phyloP scores from a whole-genome alignment of 2,113 vertebrate genomes.

The Crypturellus undulatus region DNA sequence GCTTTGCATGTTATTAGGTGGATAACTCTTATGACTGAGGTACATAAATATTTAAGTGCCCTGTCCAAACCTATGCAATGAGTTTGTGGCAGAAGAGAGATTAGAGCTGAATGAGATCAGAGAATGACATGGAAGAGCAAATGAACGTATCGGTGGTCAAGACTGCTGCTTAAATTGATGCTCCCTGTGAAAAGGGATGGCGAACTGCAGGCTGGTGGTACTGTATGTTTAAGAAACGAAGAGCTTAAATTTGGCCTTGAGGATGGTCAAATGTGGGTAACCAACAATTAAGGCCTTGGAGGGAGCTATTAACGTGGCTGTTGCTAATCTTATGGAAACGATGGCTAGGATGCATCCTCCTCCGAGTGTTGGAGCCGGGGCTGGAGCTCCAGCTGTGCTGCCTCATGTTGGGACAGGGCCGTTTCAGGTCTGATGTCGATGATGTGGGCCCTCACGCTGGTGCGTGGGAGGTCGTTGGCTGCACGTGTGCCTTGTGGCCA shows the following conservation, averaged over 20 bases:
- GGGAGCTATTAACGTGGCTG: accelerated
- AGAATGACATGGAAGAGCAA: too few species aligned
- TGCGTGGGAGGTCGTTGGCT: not conserved
- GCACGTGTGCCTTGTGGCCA: constrained; percentile 35
- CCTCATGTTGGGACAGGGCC: accelerated
- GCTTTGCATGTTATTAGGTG: not conserved
- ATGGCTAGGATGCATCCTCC: accelerated
- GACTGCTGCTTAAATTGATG: not conserved
- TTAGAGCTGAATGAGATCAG: not conserved
- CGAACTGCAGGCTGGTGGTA: accelerated
- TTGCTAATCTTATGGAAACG: not conserved
- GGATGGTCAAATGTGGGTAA: not conserved
- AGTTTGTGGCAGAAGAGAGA: not conserved
- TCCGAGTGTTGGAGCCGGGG: not conserved
- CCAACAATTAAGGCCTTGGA: accelerated
- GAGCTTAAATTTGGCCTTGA: not conserved
- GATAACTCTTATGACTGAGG: not conserved
- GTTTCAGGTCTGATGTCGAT: too few species aligned
- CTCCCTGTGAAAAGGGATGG: not conserved
- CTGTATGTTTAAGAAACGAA: not conserved
- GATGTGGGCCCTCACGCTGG: too few species aligned
- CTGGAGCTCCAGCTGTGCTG: not conserved
- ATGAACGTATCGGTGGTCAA: not conserved
- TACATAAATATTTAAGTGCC: not conserved
- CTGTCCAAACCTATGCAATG: accelerated